Conservation (phyloP, 2,113 vertebrate genomes). For the Cyanoramphus novaezelandiae region DNA sequence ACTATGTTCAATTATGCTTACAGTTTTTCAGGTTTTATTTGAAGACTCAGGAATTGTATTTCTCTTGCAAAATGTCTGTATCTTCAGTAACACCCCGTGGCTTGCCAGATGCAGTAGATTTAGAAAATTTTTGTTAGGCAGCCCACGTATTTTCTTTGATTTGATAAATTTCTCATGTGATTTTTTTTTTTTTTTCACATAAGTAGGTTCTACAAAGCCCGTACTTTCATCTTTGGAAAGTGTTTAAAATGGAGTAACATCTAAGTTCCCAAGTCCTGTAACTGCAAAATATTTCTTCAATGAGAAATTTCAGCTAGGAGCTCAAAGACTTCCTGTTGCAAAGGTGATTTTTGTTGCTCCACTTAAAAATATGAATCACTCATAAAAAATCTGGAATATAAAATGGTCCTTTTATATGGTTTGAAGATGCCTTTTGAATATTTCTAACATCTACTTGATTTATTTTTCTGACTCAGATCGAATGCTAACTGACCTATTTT, state of each 20-base stretch:
- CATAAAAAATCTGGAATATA: neutral
- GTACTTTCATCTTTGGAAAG: neutral
- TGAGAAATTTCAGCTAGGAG: neutral
- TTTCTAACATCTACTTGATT: neutral
- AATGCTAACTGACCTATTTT: neutral
- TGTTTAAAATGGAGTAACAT: neutral
- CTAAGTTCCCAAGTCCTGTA: neutral
- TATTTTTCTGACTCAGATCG: neutral
- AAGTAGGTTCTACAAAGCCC: neutral
- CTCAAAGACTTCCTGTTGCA: neutral
- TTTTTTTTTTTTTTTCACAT: neutral
- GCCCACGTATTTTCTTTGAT: neutral
- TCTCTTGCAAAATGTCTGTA: neutral
- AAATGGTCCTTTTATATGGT: neutral
- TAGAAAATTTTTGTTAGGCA: neutral
- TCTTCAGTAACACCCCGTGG: neutral
- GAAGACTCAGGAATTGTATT: neutral
- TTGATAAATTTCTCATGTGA: neutral
- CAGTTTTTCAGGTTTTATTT: neutral
- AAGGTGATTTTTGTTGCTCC: neutral
- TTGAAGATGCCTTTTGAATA: constrained; percentile 13
- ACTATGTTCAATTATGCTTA: neutral
- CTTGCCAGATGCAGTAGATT: neutral
- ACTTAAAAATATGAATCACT: constrained; percentile 1
- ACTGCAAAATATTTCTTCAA: constrained; percentile 4